phyloP scores from a whole-genome alignment of 2,113 vertebrate genomes.

The Garra rufa region DNA sequence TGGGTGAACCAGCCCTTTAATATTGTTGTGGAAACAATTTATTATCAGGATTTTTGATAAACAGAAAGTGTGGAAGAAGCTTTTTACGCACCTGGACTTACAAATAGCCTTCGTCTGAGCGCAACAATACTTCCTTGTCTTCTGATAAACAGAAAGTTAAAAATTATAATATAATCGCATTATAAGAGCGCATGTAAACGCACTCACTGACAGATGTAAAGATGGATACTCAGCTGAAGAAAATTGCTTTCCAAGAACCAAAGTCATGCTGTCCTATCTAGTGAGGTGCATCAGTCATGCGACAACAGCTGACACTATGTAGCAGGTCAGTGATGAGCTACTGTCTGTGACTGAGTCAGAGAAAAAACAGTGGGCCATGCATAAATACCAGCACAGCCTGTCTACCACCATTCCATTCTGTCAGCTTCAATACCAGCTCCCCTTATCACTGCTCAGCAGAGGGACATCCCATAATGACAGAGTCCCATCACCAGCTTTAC shows the following conservation, averaged over 20 bases:
- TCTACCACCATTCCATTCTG: constrained; percentile 34
- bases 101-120: too few relatives aligned
- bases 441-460: constrained; percentile 42
- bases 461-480: constrained; percentile 45
- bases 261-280: background rate
- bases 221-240: background rate
- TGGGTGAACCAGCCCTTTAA: too few relatives aligned
- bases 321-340: constrained; percentile 24
- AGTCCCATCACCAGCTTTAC: constrained; percentile 39
- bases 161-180: background rate
- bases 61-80: too few relatives aligned
- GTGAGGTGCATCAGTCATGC: background rate
- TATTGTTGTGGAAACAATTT: too few relatives aligned
- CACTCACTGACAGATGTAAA: background rate
- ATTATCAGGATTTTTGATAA: too few relatives aligned
- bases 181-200: background rate
- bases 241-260: background rate
- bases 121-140: too few relatives aligned
- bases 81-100: too few relatives aligned
- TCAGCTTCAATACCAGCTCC: constrained; percentile 30
- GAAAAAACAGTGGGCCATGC: background rate
- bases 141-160: too few relatives aligned
- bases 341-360: constrained; percentile 20
- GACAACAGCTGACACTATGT: background rate
- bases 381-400: constrained; percentile 13